These are phyloP conservation scores for Augochlora pura DNA, from an alignment of 1,140 invertebrate species.

Conservation along the genomic window DNA sequence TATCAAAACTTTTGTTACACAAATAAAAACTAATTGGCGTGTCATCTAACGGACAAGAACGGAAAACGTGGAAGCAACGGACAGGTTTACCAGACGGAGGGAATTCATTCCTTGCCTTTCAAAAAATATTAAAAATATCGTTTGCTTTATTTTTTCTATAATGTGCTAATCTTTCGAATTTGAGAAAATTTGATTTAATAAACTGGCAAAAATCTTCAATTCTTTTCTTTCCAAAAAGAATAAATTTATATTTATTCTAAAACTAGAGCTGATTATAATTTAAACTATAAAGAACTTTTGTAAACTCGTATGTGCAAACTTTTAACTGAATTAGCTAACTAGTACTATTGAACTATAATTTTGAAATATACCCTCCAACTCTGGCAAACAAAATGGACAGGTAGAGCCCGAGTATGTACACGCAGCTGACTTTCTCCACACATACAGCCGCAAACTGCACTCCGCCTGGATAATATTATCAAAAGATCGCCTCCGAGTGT, in stretches of 20 bases:
- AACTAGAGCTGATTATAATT: not conserved
- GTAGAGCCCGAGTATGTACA: constrained; percentile 70
- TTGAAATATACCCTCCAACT: constrained; percentile 33
- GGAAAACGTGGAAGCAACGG: constrained; percentile 50
- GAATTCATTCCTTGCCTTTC: constrained; percentile 1
- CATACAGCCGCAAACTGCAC: constrained; percentile 79
- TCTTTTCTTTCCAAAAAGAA: not conserved
- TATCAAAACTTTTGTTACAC: not conserved
- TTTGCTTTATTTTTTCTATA: not conserved
- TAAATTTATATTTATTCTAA: not conserved
- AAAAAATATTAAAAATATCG: constrained; percentile 1
- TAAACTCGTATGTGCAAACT: not conserved
- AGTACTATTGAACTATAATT: not conserved
- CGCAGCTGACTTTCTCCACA: constrained; percentile 76
- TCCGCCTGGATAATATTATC: constrained; percentile 75
- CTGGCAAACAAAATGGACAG: constrained; percentile 44
- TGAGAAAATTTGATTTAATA: not conserved
- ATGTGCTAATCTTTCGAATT: not conserved
- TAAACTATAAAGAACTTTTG: not conserved
- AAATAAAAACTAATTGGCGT: constrained; percentile 34
- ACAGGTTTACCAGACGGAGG: constrained; percentile 43
- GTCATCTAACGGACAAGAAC: constrained; percentile 47
- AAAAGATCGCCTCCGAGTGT: constrained; percentile 75
- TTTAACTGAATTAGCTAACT: not conserved
- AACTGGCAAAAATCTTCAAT: not conserved